phyloP scores from a whole-genome alignment of 2,797 vertebrate genomes.

The Anableps anableps region DNA sequence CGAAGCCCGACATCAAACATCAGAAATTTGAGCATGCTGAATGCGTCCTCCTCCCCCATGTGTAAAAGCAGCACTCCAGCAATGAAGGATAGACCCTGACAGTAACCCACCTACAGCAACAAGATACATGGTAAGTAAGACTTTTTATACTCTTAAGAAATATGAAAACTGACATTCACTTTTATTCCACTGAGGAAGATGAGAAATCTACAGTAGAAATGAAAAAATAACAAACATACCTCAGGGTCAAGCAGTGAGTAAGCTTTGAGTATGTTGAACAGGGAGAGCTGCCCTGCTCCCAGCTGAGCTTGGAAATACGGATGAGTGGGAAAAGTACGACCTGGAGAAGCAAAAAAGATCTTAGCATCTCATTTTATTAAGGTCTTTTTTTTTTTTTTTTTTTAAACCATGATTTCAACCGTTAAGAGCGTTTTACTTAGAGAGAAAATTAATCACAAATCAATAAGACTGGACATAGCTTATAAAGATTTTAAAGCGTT shows the following conservation, averaged over 20 bases:
- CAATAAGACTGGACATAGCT: neutral
- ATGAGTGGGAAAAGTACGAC: constrained; percentile 96
- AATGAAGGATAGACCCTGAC: constrained; percentile 97
- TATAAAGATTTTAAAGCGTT: neutral
- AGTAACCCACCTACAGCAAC: constrained; percentile 88
- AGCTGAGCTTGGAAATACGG: constrained; percentile 97
- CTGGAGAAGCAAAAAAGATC: constrained; percentile 71
- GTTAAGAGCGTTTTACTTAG: neutral
- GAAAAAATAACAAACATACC: constrained; percentile 50
- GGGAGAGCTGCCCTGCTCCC: constrained; percentile 93
- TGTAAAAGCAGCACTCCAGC: constrained; percentile 94
- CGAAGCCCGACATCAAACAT: constrained; percentile 95
- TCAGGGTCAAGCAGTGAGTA: constrained; percentile 97
- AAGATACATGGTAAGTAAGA: constrained; percentile 17
- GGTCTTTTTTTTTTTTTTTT: too few relatives aligned
- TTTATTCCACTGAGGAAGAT: neutral
- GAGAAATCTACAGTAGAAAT: neutral
- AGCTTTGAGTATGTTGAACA: constrained; percentile 96
- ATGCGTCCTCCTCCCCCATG: constrained; percentile 95
- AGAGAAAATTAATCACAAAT: neutral
- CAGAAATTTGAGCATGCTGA: constrained; percentile 93
- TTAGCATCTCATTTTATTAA: constrained; percentile 1
- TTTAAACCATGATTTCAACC: constrained; percentile 8
- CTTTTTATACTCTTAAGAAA: neutral
- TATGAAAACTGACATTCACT: constrained; percentile 16